Percentiles rank a stretch among this genome's conserved stretches.
These are phyloP conservation scores for Actinernus sp. DNA, from an alignment of 92 coral and sea anemone genomes.

Conservation along the genomic window DNA sequence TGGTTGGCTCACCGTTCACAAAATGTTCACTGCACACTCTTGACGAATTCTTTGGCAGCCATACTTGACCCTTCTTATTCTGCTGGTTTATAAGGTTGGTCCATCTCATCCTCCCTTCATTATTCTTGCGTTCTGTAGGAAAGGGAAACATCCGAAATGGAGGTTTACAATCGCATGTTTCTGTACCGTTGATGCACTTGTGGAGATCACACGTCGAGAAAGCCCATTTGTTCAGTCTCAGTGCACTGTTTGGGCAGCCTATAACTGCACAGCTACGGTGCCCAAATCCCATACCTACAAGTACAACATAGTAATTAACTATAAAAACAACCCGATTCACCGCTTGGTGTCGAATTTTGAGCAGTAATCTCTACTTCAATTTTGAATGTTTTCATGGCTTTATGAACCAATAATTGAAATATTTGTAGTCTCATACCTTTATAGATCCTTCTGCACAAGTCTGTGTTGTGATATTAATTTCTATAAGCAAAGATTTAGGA, in stretches of 20 bases:
- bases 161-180: conserved; percentile 53
- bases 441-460: too few species aligned
- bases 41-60: conserved; percentile 72
- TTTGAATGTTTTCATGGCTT: too few species aligned
- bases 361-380: too few species aligned
- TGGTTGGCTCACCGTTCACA: conserved; percentile 48
- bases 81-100: conserved; percentile 42
- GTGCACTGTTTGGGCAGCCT: conserved; percentile 48
- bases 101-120: conserved; percentile 16
- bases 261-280: too few species aligned
- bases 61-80: conserved; percentile 36
- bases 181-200: conserved; percentile 22
- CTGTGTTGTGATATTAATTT: too few species aligned
- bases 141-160: conserved; percentile 64
- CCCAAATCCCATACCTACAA: too few species aligned
- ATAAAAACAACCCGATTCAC: too few species aligned
- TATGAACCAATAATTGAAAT: too few species aligned
- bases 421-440: too few species aligned
- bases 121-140: conserved; percentile 39
- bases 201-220: conserved; percentile 10
- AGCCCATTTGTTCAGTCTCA: conserved; percentile 37
- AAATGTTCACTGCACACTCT: conserved; percentile 68
- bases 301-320: too few species aligned
- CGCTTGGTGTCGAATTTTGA: too few species aligned
- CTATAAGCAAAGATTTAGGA: too few species aligned